Percentiles rank a stretch among this genome's conserved stretches.
Evolutionary conservation across 1,140 invertebrate species (phyloP).

Genomic region (Procambarus virginalis): DNA sequence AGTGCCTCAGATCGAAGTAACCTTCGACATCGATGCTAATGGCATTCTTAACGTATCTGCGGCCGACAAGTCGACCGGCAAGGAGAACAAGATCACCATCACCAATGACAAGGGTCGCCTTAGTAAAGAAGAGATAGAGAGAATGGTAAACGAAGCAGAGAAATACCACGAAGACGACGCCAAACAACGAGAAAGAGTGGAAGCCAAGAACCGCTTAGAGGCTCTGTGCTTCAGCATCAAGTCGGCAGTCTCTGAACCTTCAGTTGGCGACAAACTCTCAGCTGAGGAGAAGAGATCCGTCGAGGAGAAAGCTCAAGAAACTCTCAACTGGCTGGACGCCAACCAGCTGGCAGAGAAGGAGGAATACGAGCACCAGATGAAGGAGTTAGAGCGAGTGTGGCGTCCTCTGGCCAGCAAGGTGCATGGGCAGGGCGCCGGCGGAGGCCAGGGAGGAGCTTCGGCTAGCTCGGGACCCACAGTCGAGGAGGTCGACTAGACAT

Average conservation of each 20-base stretch:
- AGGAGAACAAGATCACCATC: slow-evolving; percentile 51
- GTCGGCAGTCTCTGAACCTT: slow-evolving; percentile 33
- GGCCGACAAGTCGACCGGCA: slow-evolving; percentile 37
- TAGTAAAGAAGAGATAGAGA: slow-evolving; percentile 36
- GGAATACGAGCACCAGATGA: slow-evolving; percentile 39
- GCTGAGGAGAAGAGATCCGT: slow-evolving; percentile 36
- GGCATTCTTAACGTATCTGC: slow-evolving; percentile 43
- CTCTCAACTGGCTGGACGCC: slow-evolving; percentile 41
- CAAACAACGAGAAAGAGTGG: slow-evolving; percentile 34
- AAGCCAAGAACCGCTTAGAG: slow-evolving; percentile 32
- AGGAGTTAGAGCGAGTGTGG: slow-evolving; percentile 36
- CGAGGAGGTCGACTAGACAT: slow-evolving; percentile 35
- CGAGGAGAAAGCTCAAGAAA: slow-evolving; percentile 33
- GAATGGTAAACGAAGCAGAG: slow-evolving; percentile 37
- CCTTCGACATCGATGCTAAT: slow-evolving; percentile 34
- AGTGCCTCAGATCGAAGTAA: slow-evolving; percentile 36
- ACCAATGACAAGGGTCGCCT: slow-evolving; percentile 37
- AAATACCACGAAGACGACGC: slow-evolving; percentile 18
- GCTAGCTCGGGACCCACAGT: slow-evolving; percentile 31
- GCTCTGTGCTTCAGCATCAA: slow-evolving; percentile 50
- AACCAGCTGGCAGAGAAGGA: slow-evolving; percentile 43
- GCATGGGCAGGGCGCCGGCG: slow-evolving; percentile 23
- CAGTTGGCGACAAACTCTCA: slow-evolving; percentile 30
- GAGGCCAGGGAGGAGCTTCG: background rate
- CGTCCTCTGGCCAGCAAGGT: slow-evolving; percentile 36